phyloP scores from a whole-genome alignment of 2,113 vertebrate genomes.

The Cynocephalus volans region DNA sequence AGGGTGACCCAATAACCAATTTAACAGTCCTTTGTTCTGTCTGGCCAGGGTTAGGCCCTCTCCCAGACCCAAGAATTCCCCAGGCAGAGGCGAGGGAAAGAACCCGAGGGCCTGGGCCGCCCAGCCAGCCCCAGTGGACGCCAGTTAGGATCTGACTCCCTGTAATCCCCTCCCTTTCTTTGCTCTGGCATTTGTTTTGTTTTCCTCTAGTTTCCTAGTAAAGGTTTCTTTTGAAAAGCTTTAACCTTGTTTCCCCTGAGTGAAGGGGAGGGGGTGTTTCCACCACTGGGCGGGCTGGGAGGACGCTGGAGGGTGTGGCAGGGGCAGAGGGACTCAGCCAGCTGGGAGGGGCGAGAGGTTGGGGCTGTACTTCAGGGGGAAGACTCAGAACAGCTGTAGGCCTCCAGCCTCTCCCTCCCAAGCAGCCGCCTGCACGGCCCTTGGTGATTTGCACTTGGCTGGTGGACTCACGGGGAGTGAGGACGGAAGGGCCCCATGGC shows the following conservation, averaged over 20 bases:
- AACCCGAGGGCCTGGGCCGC: too few relatives aligned
- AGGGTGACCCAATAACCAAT: not conserved
- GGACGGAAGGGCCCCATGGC: not conserved
- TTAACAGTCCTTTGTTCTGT: not conserved
- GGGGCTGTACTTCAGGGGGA: not conserved
- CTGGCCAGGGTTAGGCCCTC: not conserved
- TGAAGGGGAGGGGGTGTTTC: not conserved
- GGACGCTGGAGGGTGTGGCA: not conserved
- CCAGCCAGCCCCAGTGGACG: not conserved
- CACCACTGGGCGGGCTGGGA: not conserved
- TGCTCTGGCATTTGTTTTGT: not conserved
- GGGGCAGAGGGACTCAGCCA: not conserved
- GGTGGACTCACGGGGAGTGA: not conserved
- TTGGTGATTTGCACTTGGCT: not conserved
- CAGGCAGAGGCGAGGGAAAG: not conserved
- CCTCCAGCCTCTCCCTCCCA: not conserved
- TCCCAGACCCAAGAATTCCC: not conserved
- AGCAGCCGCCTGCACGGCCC: not conserved
- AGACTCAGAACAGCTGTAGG: not conserved
- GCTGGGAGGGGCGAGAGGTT: not conserved
- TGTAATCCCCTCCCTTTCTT: not conserved
- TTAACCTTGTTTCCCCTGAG: not conserved
- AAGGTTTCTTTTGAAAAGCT: constrained; percentile 47
- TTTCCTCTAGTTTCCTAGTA: constrained; percentile 50
- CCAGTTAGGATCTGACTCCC: not conserved